phyloP scores from a whole-genome alignment of 2,888 invertebrate species.

The Lypha dubia region DNA sequence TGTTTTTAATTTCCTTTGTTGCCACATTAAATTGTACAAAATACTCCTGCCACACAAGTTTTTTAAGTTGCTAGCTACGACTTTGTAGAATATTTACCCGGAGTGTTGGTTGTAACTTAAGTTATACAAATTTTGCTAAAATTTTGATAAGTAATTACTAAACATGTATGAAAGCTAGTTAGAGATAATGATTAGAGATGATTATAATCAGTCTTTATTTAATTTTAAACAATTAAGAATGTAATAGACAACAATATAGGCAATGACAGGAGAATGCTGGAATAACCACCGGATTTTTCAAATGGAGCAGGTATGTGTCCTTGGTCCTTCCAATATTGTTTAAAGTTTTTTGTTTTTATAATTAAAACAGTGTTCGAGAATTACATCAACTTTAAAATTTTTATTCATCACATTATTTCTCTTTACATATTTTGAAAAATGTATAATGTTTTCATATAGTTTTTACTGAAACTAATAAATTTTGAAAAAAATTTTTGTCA shows the following conservation, averaged over 20 bases:
- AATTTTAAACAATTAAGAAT: neutral
- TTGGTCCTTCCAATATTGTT: no score
- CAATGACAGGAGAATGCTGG: no score
- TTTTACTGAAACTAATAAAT: neutral
- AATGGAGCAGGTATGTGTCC: no score
- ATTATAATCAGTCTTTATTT: neutral
- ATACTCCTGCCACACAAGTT: slow-evolving; percentile 41
- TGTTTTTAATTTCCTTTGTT: slow-evolving; percentile 61
- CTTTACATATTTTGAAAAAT: neutral
- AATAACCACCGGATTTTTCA: no score
- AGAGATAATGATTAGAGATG: no score
- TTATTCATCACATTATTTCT: neutral
- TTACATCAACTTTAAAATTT: no score
- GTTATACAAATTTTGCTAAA: slow-evolving; percentile 15
- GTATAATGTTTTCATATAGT: neutral
- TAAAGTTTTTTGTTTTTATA: no score
- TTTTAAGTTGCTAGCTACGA: neutral
- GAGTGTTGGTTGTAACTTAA: neutral
- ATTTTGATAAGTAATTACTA: slow-evolving; percentile 3
- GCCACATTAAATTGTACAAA: slow-evolving; percentile 40
- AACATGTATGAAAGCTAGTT: no score
- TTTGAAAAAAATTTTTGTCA: neutral
- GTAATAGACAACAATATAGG: neutral
- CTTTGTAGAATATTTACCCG: neutral
- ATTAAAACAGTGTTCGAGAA: no score